A percentile compares a stretch with the other conserved stretches of the same genome.
Conservation (phyloP, 1,140 invertebrate species). For the Colletes latitarsis region DNA sequence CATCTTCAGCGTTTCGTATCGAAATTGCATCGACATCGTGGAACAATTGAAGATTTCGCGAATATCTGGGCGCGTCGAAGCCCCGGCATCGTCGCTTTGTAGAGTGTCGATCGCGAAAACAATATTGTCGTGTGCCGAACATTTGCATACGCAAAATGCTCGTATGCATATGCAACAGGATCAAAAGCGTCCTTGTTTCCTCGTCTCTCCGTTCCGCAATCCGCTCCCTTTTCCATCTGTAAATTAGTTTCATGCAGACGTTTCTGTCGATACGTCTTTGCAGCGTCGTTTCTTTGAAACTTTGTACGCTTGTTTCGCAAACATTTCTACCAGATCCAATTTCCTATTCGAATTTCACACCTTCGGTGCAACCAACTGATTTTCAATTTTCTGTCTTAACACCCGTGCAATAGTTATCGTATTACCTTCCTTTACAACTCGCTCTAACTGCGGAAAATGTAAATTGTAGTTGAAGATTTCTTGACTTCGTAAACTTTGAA, state of each 20-base stretch:
- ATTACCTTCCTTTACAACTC: no score
- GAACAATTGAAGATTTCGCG: constrained; percentile 3
- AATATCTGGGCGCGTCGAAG: neutral
- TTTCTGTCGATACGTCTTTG: constrained; percentile 3
- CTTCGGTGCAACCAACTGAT: no score
- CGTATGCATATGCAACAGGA: constrained; percentile 60
- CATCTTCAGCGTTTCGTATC: neutral
- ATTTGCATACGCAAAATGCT: constrained; percentile 61
- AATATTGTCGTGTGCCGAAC: constrained; percentile 53
- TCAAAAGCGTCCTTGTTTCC: constrained; percentile 58
- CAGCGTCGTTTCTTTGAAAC: neutral
- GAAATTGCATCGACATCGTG: neutral
- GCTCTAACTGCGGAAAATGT: no score
- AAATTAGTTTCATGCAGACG: neutral
- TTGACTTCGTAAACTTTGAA: no score
- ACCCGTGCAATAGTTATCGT: no score
- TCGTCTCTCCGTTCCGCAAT: constrained; percentile 23
- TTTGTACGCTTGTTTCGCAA: neutral
- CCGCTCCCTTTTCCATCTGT: neutral
- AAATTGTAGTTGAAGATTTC: no score
- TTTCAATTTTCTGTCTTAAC: no score
- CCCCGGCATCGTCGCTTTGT: constrained; percentile 26
- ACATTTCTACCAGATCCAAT: no score
- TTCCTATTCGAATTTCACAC: no score
- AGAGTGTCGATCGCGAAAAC: constrained; percentile 62